Evolutionary conservation across 2,113 vertebrate species (phyloP).

Genomic region (Chaetorhynchus papuensis): DNA sequence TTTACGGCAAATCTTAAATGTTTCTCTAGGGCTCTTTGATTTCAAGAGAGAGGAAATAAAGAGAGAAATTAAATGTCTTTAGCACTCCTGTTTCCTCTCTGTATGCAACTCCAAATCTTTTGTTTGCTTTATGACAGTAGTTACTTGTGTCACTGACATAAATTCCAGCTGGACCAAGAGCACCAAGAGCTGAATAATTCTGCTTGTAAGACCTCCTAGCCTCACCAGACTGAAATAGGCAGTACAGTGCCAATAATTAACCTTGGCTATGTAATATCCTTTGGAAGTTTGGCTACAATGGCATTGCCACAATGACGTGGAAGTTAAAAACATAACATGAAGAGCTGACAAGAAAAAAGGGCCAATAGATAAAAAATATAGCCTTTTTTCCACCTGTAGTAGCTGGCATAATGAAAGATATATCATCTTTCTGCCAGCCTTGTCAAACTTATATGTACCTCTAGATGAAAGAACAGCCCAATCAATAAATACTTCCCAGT

Average conservation of each 20-base stretch:
- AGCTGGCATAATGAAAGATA: neutral
- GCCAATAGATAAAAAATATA: neutral
- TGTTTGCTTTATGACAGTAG: neutral
- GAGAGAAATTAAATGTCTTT: neutral
- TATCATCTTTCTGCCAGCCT: neutral
- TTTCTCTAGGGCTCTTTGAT: neutral
- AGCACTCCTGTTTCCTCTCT: neutral
- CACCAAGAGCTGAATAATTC: neutral
- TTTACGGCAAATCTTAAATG: neutral
- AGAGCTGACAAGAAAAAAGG: neutral
- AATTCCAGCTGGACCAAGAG: neutral
- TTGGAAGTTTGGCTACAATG: neutral
- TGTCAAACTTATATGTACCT: neutral
- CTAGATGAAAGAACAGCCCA: neutral
- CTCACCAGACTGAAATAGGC: neutral
- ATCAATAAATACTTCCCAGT: neutral
- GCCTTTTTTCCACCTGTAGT: neutral
- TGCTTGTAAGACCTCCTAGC: neutral
- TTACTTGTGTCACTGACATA: neutral
- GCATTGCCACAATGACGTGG: neutral
- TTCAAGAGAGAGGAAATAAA: neutral
- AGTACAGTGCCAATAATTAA: neutral
- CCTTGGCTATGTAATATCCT: neutral
- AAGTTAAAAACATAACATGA: neutral
- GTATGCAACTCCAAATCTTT: neutral